phyloP scores from a whole-genome alignment of 2,888 invertebrate species.

The Emmelina monodactyla region DNA sequence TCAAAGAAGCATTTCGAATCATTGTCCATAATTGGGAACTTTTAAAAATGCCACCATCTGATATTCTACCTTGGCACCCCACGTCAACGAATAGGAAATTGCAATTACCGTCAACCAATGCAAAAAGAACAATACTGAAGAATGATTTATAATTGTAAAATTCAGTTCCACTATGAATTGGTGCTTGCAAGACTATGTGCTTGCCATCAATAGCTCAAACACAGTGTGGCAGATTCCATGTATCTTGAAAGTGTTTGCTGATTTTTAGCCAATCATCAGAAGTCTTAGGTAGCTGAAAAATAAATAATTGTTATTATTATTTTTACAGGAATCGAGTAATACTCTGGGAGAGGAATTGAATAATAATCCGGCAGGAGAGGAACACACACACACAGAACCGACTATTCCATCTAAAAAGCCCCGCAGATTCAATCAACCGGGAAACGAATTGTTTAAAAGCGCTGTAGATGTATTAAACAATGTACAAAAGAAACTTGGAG shows the following conservation, averaged over 20 bases:
- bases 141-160: conserved; percentile 15
- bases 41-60: conserved; percentile 16
- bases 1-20: conserved; percentile 11
- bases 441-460: too few relatives aligned
- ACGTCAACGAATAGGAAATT: conserved; percentile 15
- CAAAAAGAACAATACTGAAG: conserved; percentile 13
- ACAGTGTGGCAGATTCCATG: conserved; percentile 15
- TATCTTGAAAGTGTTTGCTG: conserved; percentile 11
- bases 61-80: conserved; percentile 17
- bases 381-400: too few relatives aligned
- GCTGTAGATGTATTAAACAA: too few relatives aligned
- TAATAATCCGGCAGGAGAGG: too few relatives aligned
- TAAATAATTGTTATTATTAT: too few relatives aligned
- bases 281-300: conserved; percentile 13
- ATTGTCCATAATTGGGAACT: conserved; percentile 12
- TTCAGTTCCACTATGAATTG: conserved; percentile 12
- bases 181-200: conserved; percentile 13
- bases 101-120: conserved; percentile 14
- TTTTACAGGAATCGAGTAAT: too few relatives aligned
- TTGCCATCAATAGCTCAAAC: conserved; percentile 13
- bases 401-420: too few relatives aligned
- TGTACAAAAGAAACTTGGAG: too few relatives aligned
- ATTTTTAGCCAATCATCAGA: conserved; percentile 14
- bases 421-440: too few relatives aligned
- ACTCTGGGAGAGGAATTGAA: too few relatives aligned